Percentiles rank a stretch among this genome's conserved stretches.
These are phyloP conservation scores for Pachyramphus minor DNA, from an alignment of 2,113 vertebrate genomes.

Conservation along the genomic window DNA sequence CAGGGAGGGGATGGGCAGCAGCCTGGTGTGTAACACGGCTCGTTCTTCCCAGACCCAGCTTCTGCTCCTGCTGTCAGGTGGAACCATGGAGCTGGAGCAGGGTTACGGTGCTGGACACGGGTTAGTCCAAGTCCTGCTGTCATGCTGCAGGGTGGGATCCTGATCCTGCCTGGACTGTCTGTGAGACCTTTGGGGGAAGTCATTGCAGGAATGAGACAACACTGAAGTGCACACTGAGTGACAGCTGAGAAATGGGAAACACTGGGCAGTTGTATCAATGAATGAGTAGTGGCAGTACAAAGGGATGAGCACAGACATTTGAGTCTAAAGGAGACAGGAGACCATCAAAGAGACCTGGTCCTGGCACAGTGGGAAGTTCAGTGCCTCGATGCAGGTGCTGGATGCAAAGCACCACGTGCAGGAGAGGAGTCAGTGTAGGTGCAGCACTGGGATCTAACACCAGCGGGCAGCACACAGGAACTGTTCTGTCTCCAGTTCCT, in stretches of 20 bases:
- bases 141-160: background rate
- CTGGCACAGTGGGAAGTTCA: accelerated
- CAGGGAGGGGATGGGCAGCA: background rate
- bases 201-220: background rate
- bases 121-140: background rate
- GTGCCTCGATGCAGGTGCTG: background rate
- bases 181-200: background rate
- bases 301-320: background rate
- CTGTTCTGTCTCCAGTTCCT: background rate
- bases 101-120: no score
- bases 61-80: background rate
- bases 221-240: no score
- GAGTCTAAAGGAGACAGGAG: background rate
- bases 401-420: background rate
- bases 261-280: background rate
- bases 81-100: background rate
- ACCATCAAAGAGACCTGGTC: background rate
- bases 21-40: accelerated
- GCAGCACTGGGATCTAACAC: no score
- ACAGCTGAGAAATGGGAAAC: background rate
- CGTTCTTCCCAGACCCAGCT: background rate
- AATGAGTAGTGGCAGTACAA: background rate
- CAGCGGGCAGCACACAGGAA: background rate
- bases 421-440: background rate
- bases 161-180: background rate